Percentiles rank a stretch among this genome's conserved stretches.
Evolutionary conservation across 2,113 vertebrate species (phyloP).

Genomic region (Pygoscelis adeliae): DNA sequence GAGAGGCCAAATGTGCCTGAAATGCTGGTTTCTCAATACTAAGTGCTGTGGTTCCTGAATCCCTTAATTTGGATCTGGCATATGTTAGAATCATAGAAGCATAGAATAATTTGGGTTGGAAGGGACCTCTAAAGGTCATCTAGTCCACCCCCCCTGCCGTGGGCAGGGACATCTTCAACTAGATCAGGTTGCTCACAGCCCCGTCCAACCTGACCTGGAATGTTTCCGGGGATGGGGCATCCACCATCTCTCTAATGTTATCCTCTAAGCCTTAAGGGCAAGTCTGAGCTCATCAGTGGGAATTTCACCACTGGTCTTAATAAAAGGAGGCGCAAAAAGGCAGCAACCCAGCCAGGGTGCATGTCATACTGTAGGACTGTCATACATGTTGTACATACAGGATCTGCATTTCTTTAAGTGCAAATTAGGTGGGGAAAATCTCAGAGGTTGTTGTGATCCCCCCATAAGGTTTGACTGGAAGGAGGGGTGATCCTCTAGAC

Average conservation of each 20-base stretch:
- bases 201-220: too few relatives aligned
- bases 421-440: not conserved
- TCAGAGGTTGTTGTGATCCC: not conserved
- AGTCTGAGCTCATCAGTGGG: not conserved
- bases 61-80: not conserved
- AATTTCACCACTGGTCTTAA: not conserved
- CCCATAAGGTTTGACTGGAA: not conserved
- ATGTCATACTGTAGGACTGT: not conserved
- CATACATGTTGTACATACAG: fast-evolving
- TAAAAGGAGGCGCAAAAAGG: not conserved
- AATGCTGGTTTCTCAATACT: not conserved
- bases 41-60: not conserved
- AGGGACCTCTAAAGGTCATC: too few relatives aligned
- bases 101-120: too few relatives aligned
- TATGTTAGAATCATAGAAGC: not conserved
- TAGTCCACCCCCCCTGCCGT: too few relatives aligned
- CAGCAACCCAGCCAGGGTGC: not conserved
- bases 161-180: too few relatives aligned
- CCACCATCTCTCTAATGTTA: not conserved
- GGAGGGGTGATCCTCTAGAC: not conserved
- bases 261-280: not conserved
- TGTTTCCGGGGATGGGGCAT: too few relatives aligned
- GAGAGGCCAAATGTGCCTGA: not conserved
- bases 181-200: too few relatives aligned
- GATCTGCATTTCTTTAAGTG: not conserved